Conservation (phyloP, 2,888 invertebrate genomes). For the Notodonta dromedarius region DNA sequence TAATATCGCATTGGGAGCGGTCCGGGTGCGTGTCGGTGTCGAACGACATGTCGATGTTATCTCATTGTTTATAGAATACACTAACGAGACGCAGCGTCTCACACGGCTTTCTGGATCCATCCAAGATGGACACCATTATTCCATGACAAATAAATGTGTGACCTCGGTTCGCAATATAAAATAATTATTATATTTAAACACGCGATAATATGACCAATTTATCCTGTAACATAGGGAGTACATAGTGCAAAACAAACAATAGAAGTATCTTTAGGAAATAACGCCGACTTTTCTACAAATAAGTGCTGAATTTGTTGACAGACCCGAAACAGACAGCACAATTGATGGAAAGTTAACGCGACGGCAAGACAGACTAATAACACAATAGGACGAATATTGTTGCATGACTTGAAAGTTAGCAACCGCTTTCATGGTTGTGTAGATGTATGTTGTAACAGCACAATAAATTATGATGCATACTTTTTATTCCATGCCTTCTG, state of each 20-base stretch:
- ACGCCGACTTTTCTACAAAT: conserved; percentile 41
- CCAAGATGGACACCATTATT: background rate
- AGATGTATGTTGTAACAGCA: background rate
- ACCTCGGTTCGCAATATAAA: conserved; percentile 14
- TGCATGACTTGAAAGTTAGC: conserved; percentile 62
- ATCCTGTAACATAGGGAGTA: conserved; percentile 16
- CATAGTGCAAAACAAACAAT: conserved; percentile 39
- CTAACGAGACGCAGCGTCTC: conserved; percentile 65
- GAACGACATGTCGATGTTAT: conserved; percentile 54
- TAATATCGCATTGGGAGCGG: conserved; percentile 8
- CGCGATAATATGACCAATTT: conserved; percentile 33
- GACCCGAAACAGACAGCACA: conserved; percentile 51
- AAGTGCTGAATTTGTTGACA: conserved; percentile 54
- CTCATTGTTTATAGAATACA: conserved; percentile 69
- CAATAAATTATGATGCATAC: conserved; percentile 17
- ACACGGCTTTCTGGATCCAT: conserved; percentile 46
- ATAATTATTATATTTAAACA: conserved; percentile 28
- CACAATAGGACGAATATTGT: conserved; percentile 62
- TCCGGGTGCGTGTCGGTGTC: conserved; percentile 41
- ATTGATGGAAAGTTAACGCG: conserved; percentile 65
- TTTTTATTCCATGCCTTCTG: conserved; percentile 70
- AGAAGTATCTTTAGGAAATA: conserved; percentile 36
- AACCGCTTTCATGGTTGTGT: conserved; percentile 20
- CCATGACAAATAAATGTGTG: background rate
- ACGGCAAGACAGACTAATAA: conserved; percentile 52